These are phyloP conservation scores for Anguilla obscura DNA, from an alignment of 2,797 vertebrate species.

Conservation along the genomic window DNA sequence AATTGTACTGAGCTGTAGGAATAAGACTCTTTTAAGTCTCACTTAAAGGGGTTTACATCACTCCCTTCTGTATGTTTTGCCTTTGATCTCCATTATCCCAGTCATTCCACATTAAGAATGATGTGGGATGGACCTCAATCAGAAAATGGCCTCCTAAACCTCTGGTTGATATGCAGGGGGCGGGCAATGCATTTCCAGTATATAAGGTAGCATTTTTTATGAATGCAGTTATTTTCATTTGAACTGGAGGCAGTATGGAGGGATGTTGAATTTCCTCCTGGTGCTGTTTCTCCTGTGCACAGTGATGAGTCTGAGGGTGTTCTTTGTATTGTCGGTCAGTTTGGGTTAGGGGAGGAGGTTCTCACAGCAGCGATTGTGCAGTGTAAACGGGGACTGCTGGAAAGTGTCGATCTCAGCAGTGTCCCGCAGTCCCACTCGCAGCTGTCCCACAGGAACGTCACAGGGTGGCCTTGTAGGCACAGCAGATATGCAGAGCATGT, in stretches of 20 bases:
- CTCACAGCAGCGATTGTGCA: not conserved
- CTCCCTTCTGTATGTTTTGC: not conserved
- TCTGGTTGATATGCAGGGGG: not conserved
- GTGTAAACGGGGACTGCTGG: not conserved
- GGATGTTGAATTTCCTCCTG: not conserved
- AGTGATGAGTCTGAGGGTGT: not conserved
- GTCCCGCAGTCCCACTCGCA: slow-evolving; percentile 30
- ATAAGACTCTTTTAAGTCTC: not conserved
- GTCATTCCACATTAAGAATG: not conserved
- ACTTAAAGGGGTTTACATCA: not conserved
- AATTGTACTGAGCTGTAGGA: not conserved
- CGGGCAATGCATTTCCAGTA: not conserved
- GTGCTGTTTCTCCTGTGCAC: not conserved
- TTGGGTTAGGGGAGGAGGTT: not conserved
- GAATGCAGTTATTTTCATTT: not conserved
- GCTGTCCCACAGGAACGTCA: slow-evolving; percentile 29
- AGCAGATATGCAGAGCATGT: not conserved
- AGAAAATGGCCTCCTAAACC: not conserved
- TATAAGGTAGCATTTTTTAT: not conserved
- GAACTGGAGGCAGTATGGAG: not conserved
- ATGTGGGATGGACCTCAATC: not conserved
- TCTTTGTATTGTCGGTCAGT: not conserved
- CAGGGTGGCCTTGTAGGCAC: not conserved
- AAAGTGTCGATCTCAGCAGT: slow-evolving; percentile 1
- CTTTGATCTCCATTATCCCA: not conserved